Base-by-base conservation (phyloP, 2,113 vertebrate genomes). In the Sander lucioperca region DNA sequence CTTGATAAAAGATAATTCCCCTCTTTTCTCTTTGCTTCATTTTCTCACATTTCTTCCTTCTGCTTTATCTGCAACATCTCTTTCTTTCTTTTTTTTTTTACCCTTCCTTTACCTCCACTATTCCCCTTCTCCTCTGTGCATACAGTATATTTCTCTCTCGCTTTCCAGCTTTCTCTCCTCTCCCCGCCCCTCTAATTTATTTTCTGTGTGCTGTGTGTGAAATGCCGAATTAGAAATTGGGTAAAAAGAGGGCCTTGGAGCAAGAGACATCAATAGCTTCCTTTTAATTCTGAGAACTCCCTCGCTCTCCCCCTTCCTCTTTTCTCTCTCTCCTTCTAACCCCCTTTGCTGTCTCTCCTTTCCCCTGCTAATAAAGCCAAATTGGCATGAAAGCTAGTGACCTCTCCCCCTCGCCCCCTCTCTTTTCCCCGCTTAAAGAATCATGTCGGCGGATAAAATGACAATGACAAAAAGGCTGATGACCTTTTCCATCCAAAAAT, bases 361-460 rank as follows among this genome's bases (percentile, higher is more conserved):
- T 82, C 50, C 81, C 56, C 71, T 71, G 53, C 80, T 91, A 91
- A 92, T 93, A 82, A 92, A 93, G 89, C 85, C 88, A 91, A 91
- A 91, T 87, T 93, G 89, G 89, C 90, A 92, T 91, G 86, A 90
- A 90, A 90, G 87, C 79, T 65, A n/a, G 87, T 91, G 92, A 91
- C 92, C 89, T 86, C 84, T 89, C 73, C 77, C 79, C 79, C 79
- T 88, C 39, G 23, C 50, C 69, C 15, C 61, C 74, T 82, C 43
- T 83, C 76, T 72, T 80, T 69, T 88, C 78, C 74, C 69, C 74
- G 76, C 75, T 75, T 78, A 69, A 84, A 88, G 83, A 74, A 74
- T 66, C 71, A 64, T 88, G 82, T 84, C 57, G 12, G 75, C 25
- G 48, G 75, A 27, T 74, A 63, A 76, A 82, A 79, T 30, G 74